Evolutionary conservation across 2,888 invertebrate species (phyloP).

Genomic region (Chouioia cunea): DNA sequence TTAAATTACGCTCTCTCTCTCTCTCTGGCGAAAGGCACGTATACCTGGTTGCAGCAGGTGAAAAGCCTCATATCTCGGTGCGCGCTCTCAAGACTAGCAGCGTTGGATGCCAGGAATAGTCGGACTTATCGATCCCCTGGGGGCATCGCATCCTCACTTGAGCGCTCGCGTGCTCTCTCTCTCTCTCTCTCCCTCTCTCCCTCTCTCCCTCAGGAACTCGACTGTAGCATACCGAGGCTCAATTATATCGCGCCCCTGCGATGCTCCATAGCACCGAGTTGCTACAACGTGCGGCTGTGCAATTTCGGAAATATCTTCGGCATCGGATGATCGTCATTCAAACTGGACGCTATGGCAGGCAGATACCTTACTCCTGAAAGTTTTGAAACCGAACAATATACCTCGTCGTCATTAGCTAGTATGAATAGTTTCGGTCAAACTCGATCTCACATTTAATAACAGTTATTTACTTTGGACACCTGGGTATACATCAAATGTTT

Average conservation of each 20-base stretch:
- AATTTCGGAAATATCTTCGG: constrained; percentile 24
- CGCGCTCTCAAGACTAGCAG: constrained; percentile 12
- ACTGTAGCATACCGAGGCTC: constrained; percentile 56
- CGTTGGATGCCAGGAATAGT: constrained; percentile 39
- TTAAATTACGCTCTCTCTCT: constrained; percentile 42
- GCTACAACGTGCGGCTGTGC: constrained; percentile 1
- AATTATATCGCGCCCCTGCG: constrained; percentile 57
- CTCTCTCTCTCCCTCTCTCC: constrained; percentile 35
- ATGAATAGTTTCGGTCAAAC: too few relatives aligned
- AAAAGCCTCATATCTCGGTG: constrained; percentile 45
- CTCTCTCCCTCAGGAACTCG: constrained; percentile 44
- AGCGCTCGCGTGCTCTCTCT: constrained; percentile 3
- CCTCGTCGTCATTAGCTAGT: too few relatives aligned
- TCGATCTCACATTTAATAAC: too few relatives aligned
- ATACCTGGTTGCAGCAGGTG: constrained; percentile 17
- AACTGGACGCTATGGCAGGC: too few relatives aligned
- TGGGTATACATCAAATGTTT: too few relatives aligned
- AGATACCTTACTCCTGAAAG: too few relatives aligned
- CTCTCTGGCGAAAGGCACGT: constrained; percentile 29
- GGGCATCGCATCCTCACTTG: constrained; percentile 25
- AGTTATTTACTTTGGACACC: too few relatives aligned
- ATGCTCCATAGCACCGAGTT: constrained; percentile 27
- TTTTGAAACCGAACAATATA: too few relatives aligned
- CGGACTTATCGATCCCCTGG: constrained; percentile 43
- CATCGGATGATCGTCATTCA: too few relatives aligned